Evolutionary conservation across 2,113 vertebrate species (phyloP), one percentile per base, ranked within the genome.

Genomic region (Nettapus auritus): DNA sequence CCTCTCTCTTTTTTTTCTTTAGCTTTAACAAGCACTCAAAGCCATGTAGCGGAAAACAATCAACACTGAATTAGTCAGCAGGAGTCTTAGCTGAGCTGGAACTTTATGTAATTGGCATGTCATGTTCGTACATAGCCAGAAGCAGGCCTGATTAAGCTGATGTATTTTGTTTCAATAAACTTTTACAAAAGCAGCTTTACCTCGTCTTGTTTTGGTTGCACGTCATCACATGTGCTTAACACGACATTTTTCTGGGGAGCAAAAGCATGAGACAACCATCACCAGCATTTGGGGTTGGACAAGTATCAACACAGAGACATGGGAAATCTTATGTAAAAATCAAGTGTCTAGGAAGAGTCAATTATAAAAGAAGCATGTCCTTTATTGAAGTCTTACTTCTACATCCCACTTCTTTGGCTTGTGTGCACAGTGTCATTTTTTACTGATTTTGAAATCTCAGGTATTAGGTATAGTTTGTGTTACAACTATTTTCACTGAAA

Each of bases 71-170:
- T 98, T 98, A 98, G 98, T 98, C 99, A 99, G 99, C 99, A 99
- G 99, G 98, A 99, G 98, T 98, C 98, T 98, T 97, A 97, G 97
- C 96, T 98, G 98, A 98, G 98, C 98, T 98, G 97, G 98, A 99
- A 99, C 98, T 98, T 98, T 98, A 98, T 98, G 98, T 99, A 99
- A 99, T 99, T 99, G 99, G 98, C 98, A 98, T 98, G 98, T 98
- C 98, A 98, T 98, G 98, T 98, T 98, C 98, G 86, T 98, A 97
- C 97, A 97, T 97, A 98, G 98, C 98, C 95, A 97, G 97, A 96
- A 98, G 98, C 97, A 98, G 98, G 98, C 97, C 98, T 98, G 98
- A 99, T 99, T 99, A 99, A 98, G 98, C 97, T 98, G 98, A 98
- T 98, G 98, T 97, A 98, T 98, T 98, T 98, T 98, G 98, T 98